Evolutionary conservation across 1,140 invertebrate genomes (phyloP), one percentile per base, ranked within the genome.

Genomic region (Lanistes nyassanus): DNA sequence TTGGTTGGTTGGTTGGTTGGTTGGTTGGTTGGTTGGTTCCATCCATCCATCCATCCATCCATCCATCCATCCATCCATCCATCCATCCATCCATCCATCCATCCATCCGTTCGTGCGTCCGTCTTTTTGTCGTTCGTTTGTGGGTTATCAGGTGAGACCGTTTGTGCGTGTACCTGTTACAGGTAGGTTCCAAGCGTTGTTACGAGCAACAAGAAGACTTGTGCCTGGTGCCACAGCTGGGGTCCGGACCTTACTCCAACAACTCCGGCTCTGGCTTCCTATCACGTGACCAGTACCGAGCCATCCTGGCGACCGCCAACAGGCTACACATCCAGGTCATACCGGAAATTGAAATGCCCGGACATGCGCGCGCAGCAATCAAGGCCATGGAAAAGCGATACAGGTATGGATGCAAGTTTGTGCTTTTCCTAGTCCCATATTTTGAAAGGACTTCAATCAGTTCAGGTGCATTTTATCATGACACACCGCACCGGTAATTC

Each of bases 331-430:
- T 88, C 23, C 78, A 84, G 60, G 82, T 88, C 21, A 85, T 88
- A n/a, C 88, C 88, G 0, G 88, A 89, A 78, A 75, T 88, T 53
- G 87, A 88, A 66, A 83, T 85, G 79, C 88, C 87, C 11, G 87
- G 86, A 5, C 87, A 89, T 69, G 76, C 80, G 21, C 74, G 82
- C 11, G 84, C 87, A 16, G 86, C 86, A 53, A 84, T 88, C 26
- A 82, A 76, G 55, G 62, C 83, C 9, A 84, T 88, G 81, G 81
- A 84, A 60, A 31, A 53, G 3, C 21, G 76, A 1, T 66, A 62
- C 7, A 60, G 70, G 70, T 72, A 26, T 1, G 23, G n/a, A n/a
- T n/a, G n/a, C n/a, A n/a, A n/a, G n/a, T n/a, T n/a, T n/a, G n/a
- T n/a, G n/a, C n/a, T n/a, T n/a, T n/a, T n/a, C n/a, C n/a, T n/a